A percentile compares a stretch with the other conserved stretches of the same genome.
Evolutionary conservation across 2,113 vertebrate genomes (phyloP).

Genomic region (Antechinus stuartii): DNA sequence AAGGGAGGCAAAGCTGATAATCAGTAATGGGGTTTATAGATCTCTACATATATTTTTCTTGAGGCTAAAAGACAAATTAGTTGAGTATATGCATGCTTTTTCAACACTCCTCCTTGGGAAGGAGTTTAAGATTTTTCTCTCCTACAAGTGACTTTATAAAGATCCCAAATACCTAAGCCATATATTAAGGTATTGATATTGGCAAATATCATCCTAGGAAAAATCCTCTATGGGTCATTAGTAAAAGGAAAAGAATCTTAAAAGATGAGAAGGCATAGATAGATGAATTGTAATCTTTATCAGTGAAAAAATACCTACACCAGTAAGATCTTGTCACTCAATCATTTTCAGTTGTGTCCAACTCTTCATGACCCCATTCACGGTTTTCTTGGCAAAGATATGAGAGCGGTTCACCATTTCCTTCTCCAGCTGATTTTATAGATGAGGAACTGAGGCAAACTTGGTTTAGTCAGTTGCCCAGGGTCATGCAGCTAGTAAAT

Average conservation of each 20-base stretch:
- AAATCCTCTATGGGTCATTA: not conserved
- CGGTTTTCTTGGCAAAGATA: not conserved
- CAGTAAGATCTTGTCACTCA: not conserved
- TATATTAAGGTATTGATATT: not conserved
- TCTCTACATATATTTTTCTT: not conserved
- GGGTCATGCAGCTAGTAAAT: not conserved
- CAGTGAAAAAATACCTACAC: not conserved
- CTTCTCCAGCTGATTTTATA: not conserved
- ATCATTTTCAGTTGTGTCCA: not conserved
- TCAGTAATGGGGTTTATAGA: not conserved
- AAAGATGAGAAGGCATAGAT: not conserved
- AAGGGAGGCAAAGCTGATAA: not conserved
- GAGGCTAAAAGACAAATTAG: not conserved
- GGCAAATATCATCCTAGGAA: not conserved
- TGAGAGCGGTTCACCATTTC: not conserved
- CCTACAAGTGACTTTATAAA: not conserved
- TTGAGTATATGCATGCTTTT: not conserved
- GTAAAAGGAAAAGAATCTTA: not conserved
- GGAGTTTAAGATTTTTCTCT: not conserved
- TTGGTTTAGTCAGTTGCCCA: not conserved
- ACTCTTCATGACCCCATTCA: not conserved
- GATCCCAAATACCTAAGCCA: too few relatives aligned
- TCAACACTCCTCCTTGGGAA: not conserved
- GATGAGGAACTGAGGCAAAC: not conserved
- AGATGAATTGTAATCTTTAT: not conserved